Evolutionary conservation across 2,888 invertebrate species (phyloP).

Genomic region (Dicyrtomina minuta): DNA sequence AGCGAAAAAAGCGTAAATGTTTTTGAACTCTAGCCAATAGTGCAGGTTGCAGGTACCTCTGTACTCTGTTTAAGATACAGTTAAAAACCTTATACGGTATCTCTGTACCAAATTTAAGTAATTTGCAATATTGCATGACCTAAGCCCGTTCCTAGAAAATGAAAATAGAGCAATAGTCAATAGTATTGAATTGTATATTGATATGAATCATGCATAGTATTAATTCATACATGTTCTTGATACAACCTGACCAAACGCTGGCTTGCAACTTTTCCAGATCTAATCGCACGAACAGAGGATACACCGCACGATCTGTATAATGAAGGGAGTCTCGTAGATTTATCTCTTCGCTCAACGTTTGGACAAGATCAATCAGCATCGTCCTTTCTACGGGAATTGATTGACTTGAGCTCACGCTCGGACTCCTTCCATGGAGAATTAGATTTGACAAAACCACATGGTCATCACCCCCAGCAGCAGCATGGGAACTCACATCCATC

Average conservation of each 20-base stretch:
- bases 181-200: not conserved
- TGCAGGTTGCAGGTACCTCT: too few relatives aligned
- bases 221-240: not conserved
- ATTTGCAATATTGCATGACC: not conserved
- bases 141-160: not conserved
- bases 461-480: constrained; percentile 31
- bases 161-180: too few relatives aligned
- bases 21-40: too few relatives aligned
- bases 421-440: constrained; percentile 50
- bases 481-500: constrained; percentile 26
- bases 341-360: constrained; percentile 47
- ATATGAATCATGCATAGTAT: not conserved
- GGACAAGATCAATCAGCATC: constrained; percentile 49
- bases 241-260: not conserved
- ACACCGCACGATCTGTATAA: constrained; percentile 40
- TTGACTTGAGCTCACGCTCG: constrained; percentile 48
- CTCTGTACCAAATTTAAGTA: too few relatives aligned
- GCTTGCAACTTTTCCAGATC: constrained; percentile 34
- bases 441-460: constrained; percentile 45
- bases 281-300: constrained; percentile 47
- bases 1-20: too few relatives aligned
- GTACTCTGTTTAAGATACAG: too few relatives aligned
- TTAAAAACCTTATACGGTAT: not conserved
- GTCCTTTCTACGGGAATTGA: constrained; percentile 49
- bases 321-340: constrained; percentile 49